Evolutionary conservation across 2,888 invertebrate genomes (phyloP), one percentile per base, ranked within the genome.

Genomic region (Leptopilina drosophilae): DNA sequence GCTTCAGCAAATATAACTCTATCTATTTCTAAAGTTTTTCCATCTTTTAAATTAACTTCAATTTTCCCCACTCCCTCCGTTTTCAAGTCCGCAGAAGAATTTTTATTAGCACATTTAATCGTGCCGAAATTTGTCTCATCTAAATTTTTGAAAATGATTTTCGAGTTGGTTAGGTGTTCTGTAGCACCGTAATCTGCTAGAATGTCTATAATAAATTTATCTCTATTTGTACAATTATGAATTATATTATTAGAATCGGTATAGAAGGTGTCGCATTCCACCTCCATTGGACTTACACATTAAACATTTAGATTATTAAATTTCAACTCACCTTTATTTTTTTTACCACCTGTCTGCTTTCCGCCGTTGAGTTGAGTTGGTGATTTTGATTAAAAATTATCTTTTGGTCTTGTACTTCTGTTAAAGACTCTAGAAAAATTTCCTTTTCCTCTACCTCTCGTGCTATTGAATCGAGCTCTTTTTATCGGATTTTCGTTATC

Each of bases 21-120:
- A n/a, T 59, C 59, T 5, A 59, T 59, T 59, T 59, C n/a, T n/a
- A 59, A 4, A n/a, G 6, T 59, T n/a, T 59, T 59, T 7, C 59
- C 59, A 59, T 59, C 15, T n/a, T 59, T 59, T 59, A 59, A 15
- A n/a, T 59, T 59, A 59, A 26, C 26, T 26, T 26, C 26, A 26
- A 26, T 26, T 26, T 26, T 26, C 26, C 26, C 26, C 26, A 26
- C 26, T 26, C 26, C 26, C 26, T 26, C 26, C 26, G 26, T 26
- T 26, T 26, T 26, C 26, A 26, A 26, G 59, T 83, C 82, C 14
- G 84, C 84, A 15, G 64, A 59, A 49, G 69, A 46, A 46, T 81
- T 77, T 77, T 83, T 82, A 69, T 83, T 84, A 9, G 81, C 82
- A 62, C 81, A 79, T 53, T 81, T 83, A 64, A 84, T 83, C 4